Percentiles rank a stretch among this genome's conserved stretches.
Evolutionary conservation across 2,113 vertebrate genomes (phyloP).

Genomic region (Motacilla tschutschensis): DNA sequence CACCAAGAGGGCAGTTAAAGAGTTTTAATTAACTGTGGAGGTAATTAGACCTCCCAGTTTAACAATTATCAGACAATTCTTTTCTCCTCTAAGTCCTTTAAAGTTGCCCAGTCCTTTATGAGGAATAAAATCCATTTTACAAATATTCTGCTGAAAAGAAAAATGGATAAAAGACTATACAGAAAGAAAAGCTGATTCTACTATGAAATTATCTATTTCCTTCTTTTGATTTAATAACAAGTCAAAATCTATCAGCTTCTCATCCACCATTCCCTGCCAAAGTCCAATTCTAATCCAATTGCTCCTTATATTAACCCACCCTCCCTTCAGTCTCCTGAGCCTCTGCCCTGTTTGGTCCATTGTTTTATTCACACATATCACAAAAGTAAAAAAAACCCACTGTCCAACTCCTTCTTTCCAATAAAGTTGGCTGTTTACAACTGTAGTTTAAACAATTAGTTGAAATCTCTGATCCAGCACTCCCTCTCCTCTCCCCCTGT

Average conservation of each 20-base stretch:
- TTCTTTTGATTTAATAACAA: constrained; percentile 46
- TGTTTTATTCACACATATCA: constrained; percentile 30
- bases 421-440: constrained; percentile 33
- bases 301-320: constrained; percentile 27
- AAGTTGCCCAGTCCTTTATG: not conserved
- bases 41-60: constrained; percentile 57
- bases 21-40: constrained; percentile 60
- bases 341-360: constrained; percentile 20
- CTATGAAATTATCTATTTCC: constrained; percentile 28
- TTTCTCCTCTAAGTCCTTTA: constrained; percentile 39
- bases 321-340: constrained; percentile 13
- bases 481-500: not conserved
- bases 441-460: constrained; percentile 1
- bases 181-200: constrained; percentile 3
- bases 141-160: not conserved
- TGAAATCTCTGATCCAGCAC: not conserved
- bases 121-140: constrained; percentile 26
- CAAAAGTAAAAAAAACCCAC: not conserved
- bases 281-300: constrained; percentile 54
- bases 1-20: constrained; percentile 54
- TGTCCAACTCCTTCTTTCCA: not conserved
- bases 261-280: not conserved
- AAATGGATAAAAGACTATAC: not conserved
- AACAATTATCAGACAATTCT: constrained; percentile 46
- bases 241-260: constrained; percentile 48